Percentiles rank a stretch among this genome's conserved stretches.
Conservation (phyloP, 2,113 vertebrate species). For the Serinus canaria region DNA sequence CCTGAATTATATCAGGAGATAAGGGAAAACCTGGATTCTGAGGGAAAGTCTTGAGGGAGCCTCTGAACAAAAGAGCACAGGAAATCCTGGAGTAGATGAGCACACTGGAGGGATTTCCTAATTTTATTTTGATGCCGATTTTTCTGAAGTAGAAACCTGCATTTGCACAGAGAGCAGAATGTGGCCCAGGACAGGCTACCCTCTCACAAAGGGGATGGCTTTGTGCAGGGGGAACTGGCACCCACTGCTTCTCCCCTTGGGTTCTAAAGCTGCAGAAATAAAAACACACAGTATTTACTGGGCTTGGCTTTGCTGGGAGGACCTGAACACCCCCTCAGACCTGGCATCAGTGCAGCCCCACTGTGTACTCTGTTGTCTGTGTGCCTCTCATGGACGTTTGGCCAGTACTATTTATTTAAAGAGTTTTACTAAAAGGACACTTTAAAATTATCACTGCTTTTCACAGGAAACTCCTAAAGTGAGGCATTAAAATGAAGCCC, state of each 20-base stretch:
- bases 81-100: neutral
- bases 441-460: neutral
- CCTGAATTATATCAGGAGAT: neutral
- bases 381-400: neutral
- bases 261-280: neutral
- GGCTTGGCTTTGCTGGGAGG: neutral
- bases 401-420: neutral
- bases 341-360: neutral
- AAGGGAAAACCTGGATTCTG: neutral
- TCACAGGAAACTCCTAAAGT: neutral
- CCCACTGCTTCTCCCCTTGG: fast-evolving
- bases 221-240: neutral
- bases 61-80: neutral
- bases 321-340: neutral
- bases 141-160: neutral
- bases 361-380: neutral
- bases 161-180: neutral
- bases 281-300: neutral
- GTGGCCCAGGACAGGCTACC: neutral
- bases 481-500: neutral
- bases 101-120: neutral
- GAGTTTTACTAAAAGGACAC: neutral
- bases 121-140: neutral
- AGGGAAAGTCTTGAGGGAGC: neutral
- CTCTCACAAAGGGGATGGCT: neutral